A percentile compares a stretch with the other conserved stretches of the same genome.
Conservation (phyloP, 2,797 vertebrate species). For the Spondyliosoma cantharus region DNA sequence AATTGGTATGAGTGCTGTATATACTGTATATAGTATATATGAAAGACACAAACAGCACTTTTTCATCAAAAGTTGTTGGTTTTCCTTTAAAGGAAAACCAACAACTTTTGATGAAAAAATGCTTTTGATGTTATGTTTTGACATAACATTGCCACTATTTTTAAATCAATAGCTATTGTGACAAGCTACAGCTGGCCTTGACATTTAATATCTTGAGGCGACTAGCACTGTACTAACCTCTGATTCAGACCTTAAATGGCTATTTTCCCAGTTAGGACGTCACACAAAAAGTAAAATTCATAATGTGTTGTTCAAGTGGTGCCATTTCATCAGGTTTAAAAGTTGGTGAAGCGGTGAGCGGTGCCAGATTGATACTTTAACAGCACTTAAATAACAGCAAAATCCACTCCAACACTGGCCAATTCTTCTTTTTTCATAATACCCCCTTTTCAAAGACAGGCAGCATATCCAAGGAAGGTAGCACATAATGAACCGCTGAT, state of each 20-base stretch:
- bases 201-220: not conserved
- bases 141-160: not conserved
- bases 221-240: not conserved
- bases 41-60: not conserved
- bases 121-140: too few relatives aligned
- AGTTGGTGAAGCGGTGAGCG: not conserved
- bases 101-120: too few relatives aligned
- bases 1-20: not conserved
- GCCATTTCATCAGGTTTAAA: constrained; percentile 8
- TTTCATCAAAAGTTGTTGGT: not conserved
- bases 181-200: not conserved
- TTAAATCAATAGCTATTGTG: constrained; percentile 12
- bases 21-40: not conserved
- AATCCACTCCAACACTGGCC: not conserved
- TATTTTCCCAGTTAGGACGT: constrained; percentile 12
- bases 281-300: constrained; percentile 5
- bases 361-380: not conserved
- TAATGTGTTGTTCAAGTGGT: not conserved
- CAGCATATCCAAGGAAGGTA: constrained; percentile 21
- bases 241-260: not conserved
- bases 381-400: constrained; percentile 35
- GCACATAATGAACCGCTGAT: constrained; percentile 12
- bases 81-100: too few relatives aligned
- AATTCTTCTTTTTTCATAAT: constrained; percentile 16
- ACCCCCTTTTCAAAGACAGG: constrained; percentile 6